Evolutionary conservation across 2,888 invertebrate genomes (phyloP).

Genomic region (Pyralis farinalis): DNA sequence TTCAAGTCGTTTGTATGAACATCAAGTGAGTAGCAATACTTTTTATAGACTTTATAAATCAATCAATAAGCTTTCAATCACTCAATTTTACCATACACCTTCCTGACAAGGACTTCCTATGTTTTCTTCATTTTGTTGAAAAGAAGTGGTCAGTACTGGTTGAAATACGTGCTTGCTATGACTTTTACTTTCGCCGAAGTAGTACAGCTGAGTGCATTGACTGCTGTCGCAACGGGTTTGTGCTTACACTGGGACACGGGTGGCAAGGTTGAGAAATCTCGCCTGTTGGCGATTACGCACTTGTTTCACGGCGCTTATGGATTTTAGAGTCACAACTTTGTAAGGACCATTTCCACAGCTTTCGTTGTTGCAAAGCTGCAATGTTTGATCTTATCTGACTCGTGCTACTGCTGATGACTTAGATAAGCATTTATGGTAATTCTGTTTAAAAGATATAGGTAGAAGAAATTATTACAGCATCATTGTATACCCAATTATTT

Average conservation of each 20-base stretch:
- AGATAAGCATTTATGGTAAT: conserved; percentile 7
- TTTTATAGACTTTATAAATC: conserved; percentile 11
- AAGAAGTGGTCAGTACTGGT: not conserved
- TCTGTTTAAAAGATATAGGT: not conserved
- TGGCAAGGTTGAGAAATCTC: conserved; percentile 76
- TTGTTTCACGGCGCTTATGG: conserved; percentile 27
- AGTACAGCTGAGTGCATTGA: conserved; percentile 49
- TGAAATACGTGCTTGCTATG: conserved; percentile 11
- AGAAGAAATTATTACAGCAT: not conserved
- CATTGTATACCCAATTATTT: not conserved
- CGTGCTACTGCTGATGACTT: not conserved
- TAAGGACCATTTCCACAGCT: conserved; percentile 14
- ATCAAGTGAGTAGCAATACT: conserved; percentile 5
- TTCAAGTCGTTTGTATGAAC: conserved; percentile 17
- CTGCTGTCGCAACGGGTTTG: conserved; percentile 54
- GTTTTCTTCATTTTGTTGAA: not conserved
- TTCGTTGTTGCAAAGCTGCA: conserved; percentile 19
- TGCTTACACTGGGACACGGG: conserved; percentile 55
- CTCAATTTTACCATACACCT: conserved; percentile 3
- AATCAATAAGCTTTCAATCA: conserved; percentile 11
- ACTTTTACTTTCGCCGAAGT: conserved; percentile 76
- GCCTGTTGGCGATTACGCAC: conserved; percentile 35
- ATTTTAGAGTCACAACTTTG: conserved; percentile 13
- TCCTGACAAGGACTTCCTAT: not conserved
- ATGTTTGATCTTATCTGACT: conserved; percentile 16